Evolutionary conservation across 2,888 invertebrate genomes (phyloP), one percentile per base, ranked within the genome.

Genomic region (Thymelicus acteon): DNA sequence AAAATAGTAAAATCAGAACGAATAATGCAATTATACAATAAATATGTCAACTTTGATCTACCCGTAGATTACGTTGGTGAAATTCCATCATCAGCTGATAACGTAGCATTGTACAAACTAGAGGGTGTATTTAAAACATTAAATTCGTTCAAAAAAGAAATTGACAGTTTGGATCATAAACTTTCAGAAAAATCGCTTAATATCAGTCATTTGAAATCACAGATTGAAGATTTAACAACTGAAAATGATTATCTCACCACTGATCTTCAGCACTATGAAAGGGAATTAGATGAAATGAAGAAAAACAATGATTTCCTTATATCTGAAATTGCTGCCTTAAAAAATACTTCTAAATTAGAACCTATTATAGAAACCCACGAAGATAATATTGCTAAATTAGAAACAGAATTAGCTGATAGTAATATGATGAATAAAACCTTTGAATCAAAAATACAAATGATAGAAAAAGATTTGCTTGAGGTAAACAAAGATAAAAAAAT

Each of bases 351-450:
- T n/a, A 95, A 95, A 76, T 85, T 96, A 75, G 95, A 96, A 84
- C 96, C 96, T 0, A 96, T 96, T 66, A 95, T 95, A 64, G 96
- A 96, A 89, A 95, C 95, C 1, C 96, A 96, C 78, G 96, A 96
- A 88, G 96, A 96, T 77, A 96, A 95, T 75, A 86, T 96, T 73
- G 89, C 94, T 0, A 94, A 95, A 77, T 82, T 96, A 76, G 96
- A 96, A 87, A 89, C 92, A 0, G 96, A 96, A 83, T 82, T 96
- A 61, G 96, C 96, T 64, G 95, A 95, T 79, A 94, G 93, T 60
- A 94, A 89, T 74, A 94, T 87, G 76, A 86, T 94, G n/a, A 95
- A 95, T 78, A 93, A 94, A 76, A 93, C 93, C 7, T 91, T 96
- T 79, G 95, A 95, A 80, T 93, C 94, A 62, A 95, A 95, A 85